Evolutionary conservation across 1,140 invertebrate genomes (phyloP).

Genomic region (Drosophila tropicalis): DNA sequence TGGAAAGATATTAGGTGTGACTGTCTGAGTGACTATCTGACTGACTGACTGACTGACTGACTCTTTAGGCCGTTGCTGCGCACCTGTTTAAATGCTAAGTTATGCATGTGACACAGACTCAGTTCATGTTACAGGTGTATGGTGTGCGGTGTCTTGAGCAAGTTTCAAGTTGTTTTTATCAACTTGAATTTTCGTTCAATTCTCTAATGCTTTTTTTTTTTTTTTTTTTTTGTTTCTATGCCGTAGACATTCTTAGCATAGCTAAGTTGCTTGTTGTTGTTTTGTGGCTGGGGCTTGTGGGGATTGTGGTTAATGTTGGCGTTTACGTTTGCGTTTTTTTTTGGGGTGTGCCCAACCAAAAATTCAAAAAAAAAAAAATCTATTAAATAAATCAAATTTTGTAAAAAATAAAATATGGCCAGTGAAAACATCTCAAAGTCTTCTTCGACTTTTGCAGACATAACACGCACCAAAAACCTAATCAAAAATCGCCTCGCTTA

Average conservation of each 20-base stretch:
- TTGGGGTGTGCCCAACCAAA: not conserved
- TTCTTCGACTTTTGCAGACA: not conserved
- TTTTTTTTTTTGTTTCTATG: conserved; percentile 5
- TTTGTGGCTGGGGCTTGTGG: not conserved
- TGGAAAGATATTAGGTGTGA: conserved; percentile 1
- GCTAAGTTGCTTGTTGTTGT: conserved; percentile 9
- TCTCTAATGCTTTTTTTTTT: conserved; percentile 3
- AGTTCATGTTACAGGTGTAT: conserved; percentile 23
- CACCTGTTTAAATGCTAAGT: conserved; percentile 49
- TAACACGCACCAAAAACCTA: not conserved
- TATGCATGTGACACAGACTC: conserved; percentile 32
- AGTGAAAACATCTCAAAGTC: conserved; percentile 8
- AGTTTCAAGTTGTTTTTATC: conserved; percentile 19
- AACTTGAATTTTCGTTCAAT: not conserved
- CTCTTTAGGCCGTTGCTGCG: not conserved
- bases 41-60: not conserved
- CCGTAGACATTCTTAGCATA: conserved; percentile 51
- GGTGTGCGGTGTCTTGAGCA: conserved; percentile 4
- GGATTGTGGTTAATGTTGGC: not conserved
- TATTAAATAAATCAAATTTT: not conserved
- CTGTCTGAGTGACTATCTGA: not conserved
- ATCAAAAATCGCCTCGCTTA: not conserved
- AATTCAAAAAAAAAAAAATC: not conserved
- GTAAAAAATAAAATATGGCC: not conserved
- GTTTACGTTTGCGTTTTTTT: not conserved